Percentiles rank a stretch among this genome's conserved stretches.
These are phyloP conservation scores for Neoarius graeffei DNA, from an alignment of 2,113 vertebrate genomes.

Conservation along the genomic window DNA sequence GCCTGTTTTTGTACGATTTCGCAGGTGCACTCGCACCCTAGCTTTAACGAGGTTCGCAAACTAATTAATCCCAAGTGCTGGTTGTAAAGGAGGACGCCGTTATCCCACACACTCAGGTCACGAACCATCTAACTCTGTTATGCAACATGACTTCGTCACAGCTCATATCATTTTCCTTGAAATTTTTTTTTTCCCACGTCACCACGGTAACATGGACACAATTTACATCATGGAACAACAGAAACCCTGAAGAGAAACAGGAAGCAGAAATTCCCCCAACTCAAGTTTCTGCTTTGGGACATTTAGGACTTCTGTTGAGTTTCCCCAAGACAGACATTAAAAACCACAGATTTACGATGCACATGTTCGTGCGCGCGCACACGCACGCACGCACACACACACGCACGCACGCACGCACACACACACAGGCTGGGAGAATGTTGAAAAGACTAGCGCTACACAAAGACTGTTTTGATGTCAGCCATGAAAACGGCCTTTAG, in stretches of 20 bases:
- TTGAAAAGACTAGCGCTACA: constrained; percentile 26
- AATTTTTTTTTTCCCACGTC: neutral
- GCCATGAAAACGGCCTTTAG: constrained; percentile 49
- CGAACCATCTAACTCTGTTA: neutral
- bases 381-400: neutral
- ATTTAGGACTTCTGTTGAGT: neutral
- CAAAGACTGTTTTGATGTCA: constrained; percentile 54
- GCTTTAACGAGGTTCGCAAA: neutral
- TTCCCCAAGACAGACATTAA: neutral
- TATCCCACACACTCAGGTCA: neutral
- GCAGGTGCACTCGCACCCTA: neutral
- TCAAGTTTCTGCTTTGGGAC: neutral
- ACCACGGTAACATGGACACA: neutral
- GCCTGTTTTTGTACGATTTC: no score
- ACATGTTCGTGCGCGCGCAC: neutral
- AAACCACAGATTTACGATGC: neutral
- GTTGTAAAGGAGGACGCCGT: neutral
- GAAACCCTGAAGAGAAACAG: constrained; percentile 3
- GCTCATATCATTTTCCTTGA: neutral
- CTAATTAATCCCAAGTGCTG: neutral
- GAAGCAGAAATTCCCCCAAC: constrained; percentile 11
- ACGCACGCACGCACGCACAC: constrained; percentile 18
- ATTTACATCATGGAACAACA: neutral
- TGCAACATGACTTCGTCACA: neutral
- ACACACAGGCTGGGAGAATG: constrained; percentile 8